These are phyloP conservation scores for Drosophila bunnanda DNA, from an alignment of 2,888 invertebrate species.

Conservation along the genomic window DNA sequence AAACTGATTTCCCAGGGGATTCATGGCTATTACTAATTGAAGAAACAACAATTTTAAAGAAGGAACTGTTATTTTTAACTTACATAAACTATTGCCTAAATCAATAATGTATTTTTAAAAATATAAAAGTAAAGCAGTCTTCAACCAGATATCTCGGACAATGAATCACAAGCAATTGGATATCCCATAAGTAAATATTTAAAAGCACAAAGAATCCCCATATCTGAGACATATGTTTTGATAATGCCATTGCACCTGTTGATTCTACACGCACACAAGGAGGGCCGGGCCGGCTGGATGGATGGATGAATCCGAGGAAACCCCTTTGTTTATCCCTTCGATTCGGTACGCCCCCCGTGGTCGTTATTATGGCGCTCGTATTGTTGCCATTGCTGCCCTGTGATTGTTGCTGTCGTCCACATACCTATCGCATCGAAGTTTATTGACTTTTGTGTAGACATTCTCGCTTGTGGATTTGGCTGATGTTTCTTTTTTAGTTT, in stretches of 20 bases:
- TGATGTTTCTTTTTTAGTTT: constrained; percentile 74
- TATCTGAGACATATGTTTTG: constrained; percentile 7
- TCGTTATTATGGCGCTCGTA: constrained; percentile 5
- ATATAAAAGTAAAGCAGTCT: background rate
- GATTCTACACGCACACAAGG: constrained; percentile 6
- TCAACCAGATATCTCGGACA: background rate
- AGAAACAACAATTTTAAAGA: too few relatives aligned
- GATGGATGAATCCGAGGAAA: constrained; percentile 17
- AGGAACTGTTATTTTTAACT: background rate
- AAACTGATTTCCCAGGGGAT: background rate
- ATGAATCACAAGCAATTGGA: constrained; percentile 1
- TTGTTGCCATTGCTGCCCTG: constrained; percentile 32
- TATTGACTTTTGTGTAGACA: constrained; percentile 72
- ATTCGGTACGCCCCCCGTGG: constrained; percentile 51
- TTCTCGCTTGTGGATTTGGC: constrained; percentile 63
- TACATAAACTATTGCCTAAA: background rate
- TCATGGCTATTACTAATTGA: background rate
- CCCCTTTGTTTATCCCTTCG: constrained; percentile 32
- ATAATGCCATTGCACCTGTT: constrained; percentile 34
- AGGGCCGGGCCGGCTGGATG: too few relatives aligned
- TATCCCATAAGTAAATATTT: background rate
- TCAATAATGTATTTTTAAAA: background rate
- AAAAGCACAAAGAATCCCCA: background rate
- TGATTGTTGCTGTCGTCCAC: constrained; percentile 18
- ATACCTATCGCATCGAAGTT: constrained; percentile 66